These are phyloP conservation scores for Asarcornis scutulata DNA, from an alignment of 2,113 vertebrate species.

Conservation along the genomic window DNA sequence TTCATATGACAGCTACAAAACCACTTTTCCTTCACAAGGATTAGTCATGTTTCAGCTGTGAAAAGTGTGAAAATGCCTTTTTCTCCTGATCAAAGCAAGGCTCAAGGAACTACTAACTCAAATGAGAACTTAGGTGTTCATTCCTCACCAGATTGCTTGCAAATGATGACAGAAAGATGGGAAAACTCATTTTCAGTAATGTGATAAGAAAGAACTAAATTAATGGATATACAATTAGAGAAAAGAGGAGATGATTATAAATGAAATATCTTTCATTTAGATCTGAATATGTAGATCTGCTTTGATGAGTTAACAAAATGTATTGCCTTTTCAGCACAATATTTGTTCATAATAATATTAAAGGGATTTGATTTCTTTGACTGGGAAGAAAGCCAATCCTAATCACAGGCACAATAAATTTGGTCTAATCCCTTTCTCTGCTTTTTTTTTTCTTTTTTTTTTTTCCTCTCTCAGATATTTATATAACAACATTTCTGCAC, in stretches of 20 bases:
- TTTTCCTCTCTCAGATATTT: not conserved
- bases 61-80: not conserved
- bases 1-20: not conserved
- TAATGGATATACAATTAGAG: not conserved
- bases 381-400: conserved; percentile 15
- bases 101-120: not conserved
- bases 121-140: not conserved
- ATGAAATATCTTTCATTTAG: conserved; percentile 8
- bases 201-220: not conserved
- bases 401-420: not conserved
- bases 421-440: not conserved
- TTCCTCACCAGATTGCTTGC: not conserved
- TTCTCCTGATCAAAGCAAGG: not conserved
- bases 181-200: conserved; percentile 16
- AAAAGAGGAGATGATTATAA: not conserved
- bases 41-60: not conserved
- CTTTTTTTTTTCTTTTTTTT: not conserved
- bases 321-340: conserved; percentile 20
- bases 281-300: not conserved
- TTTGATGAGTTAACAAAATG: conserved; percentile 17
- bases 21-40: not conserved
- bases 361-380: conserved; percentile 5
- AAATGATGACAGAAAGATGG: not conserved
- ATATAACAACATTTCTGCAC: not conserved
- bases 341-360: not conserved